phyloP scores from a whole-genome alignment of 2,888 invertebrate species.

The Parascotia fuliginaria region DNA sequence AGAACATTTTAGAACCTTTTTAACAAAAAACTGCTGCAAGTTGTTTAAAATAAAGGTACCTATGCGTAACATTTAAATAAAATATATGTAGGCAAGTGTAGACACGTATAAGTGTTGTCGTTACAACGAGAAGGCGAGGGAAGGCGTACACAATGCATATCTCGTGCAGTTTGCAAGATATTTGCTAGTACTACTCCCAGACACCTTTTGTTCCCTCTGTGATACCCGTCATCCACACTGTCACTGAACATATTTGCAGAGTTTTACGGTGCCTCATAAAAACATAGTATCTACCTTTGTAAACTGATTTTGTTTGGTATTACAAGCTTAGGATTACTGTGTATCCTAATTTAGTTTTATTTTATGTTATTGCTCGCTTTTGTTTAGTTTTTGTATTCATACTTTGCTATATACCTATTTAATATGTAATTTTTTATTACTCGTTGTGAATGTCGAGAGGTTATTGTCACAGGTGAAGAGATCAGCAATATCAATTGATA shows the following conservation, averaged over 20 bases:
- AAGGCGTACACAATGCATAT: conserved; percentile 65
- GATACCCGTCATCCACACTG: background rate
- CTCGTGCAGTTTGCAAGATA: conserved; percentile 48
- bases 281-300: background rate
- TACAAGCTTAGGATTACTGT: too few species aligned
- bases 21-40: too few species aligned
- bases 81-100: conserved; percentile 11
- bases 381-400: too few species aligned
- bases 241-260: background rate
- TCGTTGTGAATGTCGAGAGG: too few species aligned
- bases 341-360: too few species aligned
- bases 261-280: background rate
- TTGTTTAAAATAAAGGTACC: background rate
- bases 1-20: too few species aligned
- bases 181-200: conserved; percentile 48
- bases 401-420: too few species aligned
- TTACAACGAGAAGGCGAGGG: conserved; percentile 37
- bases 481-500: too few species aligned
- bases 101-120: conserved; percentile 26
- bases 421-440: too few species aligned
- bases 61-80: background rate
- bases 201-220: conserved; percentile 54
- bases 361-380: too few species aligned
- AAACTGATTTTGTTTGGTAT: background rate
- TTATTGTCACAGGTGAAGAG: too few species aligned